These are phyloP conservation scores for Malacoctenus gilli DNA, from an alignment of 2,797 vertebrate species.

Conservation along the genomic window DNA sequence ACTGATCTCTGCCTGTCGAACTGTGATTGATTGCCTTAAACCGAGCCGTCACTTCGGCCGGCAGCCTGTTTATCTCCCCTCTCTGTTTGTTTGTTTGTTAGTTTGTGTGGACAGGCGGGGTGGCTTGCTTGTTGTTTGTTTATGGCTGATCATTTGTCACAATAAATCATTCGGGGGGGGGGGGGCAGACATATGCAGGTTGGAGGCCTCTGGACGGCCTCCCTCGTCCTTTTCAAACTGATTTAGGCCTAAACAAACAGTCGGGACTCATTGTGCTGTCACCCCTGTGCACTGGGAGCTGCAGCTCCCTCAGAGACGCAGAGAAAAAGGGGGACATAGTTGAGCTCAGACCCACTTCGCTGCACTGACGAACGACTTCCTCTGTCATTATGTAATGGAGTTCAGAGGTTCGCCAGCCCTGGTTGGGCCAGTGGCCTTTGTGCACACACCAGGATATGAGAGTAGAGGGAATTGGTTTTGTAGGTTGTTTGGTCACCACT, in stretches of 20 bases:
- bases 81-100: conserved; percentile 69
- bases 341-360: conserved; percentile 55
- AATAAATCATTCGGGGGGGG: conserved; percentile 66
- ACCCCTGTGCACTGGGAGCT: conserved; percentile 42
- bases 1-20: conserved; percentile 32
- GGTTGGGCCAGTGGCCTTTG: conserved; percentile 48
- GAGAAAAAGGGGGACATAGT: conserved; percentile 44
- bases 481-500: conserved; percentile 43
- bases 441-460: conserved; percentile 54
- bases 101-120: conserved; percentile 66
- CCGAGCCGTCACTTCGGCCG: conserved; percentile 47
- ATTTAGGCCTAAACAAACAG: conserved; percentile 72
- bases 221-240: conserved; percentile 43
- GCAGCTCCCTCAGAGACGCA: conserved; percentile 31
- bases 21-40: conserved; percentile 71
- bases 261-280: conserved; percentile 40
- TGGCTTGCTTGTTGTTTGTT: conserved; percentile 75
- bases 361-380: conserved; percentile 75
- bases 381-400: conserved; percentile 69
- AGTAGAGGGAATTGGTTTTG: conserved; percentile 53
- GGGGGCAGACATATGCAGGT: conserved; percentile 31
- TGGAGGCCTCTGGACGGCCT: conserved; percentile 34
- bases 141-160: conserved; percentile 76
- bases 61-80: conserved; percentile 57
- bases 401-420: conserved; percentile 66